Percentiles rank a stretch among this genome's conserved stretches.
Conservation (phyloP, 2,888 invertebrate genomes). For the Lasius platythorax region DNA sequence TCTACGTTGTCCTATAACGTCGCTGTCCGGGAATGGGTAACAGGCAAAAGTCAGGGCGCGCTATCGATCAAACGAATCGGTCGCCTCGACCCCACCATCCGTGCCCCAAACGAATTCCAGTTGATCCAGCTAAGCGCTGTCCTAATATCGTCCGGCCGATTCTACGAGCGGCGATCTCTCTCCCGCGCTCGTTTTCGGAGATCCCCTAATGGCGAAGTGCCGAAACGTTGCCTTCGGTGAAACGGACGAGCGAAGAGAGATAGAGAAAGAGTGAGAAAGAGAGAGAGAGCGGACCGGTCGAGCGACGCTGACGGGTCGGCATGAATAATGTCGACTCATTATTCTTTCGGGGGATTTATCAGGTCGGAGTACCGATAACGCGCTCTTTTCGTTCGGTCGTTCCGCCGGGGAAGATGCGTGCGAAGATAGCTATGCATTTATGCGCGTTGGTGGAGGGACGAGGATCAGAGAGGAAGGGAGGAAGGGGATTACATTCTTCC, state of each 20-base stretch:
- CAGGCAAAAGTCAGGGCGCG: constrained; percentile 57
- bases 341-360: constrained; percentile 84
- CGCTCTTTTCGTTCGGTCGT: constrained; percentile 81
- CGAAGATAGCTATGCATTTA: constrained; percentile 82
- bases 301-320: constrained; percentile 77
- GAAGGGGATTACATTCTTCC: constrained; percentile 36
- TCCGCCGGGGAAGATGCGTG: constrained; percentile 79
- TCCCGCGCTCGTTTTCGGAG: constrained; percentile 62
- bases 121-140: constrained; percentile 74
- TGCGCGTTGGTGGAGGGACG: constrained; percentile 73
- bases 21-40: constrained; percentile 9
- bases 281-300: constrained; percentile 70
- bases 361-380: constrained; percentile 82
- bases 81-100: constrained; percentile 22
- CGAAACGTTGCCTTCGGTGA: constrained; percentile 62
- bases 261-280: constrained; percentile 15
- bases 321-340: constrained; percentile 84
- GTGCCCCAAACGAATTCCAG: constrained; percentile 69
- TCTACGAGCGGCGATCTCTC: constrained; percentile 64
- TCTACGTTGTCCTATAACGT: constrained; percentile 26
- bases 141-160: constrained; percentile 74
- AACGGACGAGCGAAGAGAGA: constrained; percentile 37
- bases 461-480: constrained; percentile 55
- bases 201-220: constrained; percentile 74
- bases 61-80: constrained; percentile 71